phyloP scores from a whole-genome alignment of 2,113 vertebrate genomes.

The Saccopteryx leptura region DNA sequence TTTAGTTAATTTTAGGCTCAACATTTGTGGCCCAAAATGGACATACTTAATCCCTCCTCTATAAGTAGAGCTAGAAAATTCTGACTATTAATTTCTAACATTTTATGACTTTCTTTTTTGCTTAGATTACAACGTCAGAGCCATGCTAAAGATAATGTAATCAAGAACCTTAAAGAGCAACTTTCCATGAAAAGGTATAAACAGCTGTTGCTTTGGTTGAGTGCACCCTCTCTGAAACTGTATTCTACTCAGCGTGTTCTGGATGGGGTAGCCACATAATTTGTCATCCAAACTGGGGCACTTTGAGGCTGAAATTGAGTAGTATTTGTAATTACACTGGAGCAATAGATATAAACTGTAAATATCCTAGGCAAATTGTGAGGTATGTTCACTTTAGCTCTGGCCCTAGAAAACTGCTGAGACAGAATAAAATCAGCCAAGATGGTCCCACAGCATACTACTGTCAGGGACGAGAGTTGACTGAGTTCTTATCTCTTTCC shows the following conservation, averaged over 20 bases:
- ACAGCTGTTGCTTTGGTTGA: background rate
- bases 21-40: background rate
- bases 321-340: background rate
- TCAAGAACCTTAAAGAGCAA: conserved; percentile 81
- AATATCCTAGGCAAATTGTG: background rate
- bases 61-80: conserved; percentile 34
- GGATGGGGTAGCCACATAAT: background rate
- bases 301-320: background rate
- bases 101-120: conserved; percentile 52
- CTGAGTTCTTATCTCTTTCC: background rate
- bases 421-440: background rate
- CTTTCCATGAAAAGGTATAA: conserved; percentile 78
- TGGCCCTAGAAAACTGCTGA: conserved; percentile 14
- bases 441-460: background rate
- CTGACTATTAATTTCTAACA: conserved; percentile 43
- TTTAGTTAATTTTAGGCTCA: conserved; percentile 53
- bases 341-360: background rate
- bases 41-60: background rate
- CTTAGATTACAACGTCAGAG: conserved; percentile 77
- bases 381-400: background rate
- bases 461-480: background rate
- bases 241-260: background rate
- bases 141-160: conserved; percentile 80
- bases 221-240: background rate
- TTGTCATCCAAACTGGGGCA: background rate